Evolutionary conservation across 2,888 invertebrate genomes (phyloP).

Genomic region (Drosophila limbata): DNA sequence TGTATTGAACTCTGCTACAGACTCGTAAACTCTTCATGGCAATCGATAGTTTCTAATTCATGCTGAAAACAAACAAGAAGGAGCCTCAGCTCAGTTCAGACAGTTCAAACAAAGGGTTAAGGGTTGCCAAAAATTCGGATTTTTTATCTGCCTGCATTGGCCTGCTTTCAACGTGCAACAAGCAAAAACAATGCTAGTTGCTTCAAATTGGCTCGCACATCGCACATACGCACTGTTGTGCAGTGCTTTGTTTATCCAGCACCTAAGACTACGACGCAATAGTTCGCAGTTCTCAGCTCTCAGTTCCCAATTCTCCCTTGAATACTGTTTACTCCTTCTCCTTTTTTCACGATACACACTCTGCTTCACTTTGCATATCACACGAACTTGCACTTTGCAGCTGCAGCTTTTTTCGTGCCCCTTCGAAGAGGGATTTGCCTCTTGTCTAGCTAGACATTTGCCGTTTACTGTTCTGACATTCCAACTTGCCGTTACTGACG

Average conservation of each 20-base stretch:
- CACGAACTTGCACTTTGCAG: slow-evolving; percentile 78
- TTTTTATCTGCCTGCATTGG: slow-evolving; percentile 1
- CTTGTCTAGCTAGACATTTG: slow-evolving; percentile 69
- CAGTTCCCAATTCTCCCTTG: background rate
- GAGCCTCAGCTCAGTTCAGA: background rate
- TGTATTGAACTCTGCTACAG: background rate
- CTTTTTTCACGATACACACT: slow-evolving; percentile 21
- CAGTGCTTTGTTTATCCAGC: slow-evolving; percentile 51
- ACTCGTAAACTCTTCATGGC: background rate
- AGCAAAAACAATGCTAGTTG: slow-evolving; percentile 31
- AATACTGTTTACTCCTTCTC: background rate
- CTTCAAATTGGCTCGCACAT: slow-evolving; percentile 23
- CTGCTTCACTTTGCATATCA: slow-evolving; percentile 73
- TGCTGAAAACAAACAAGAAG: slow-evolving; percentile 52
- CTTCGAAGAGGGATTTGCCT: slow-evolving; percentile 18
- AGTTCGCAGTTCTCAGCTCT: background rate
- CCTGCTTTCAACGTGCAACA: slow-evolving; percentile 23
- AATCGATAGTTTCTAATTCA: slow-evolving; percentile 70
- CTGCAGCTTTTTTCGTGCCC: slow-evolving; percentile 31
- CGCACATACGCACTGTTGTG: slow-evolving; percentile 55
- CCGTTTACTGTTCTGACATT: slow-evolving; percentile 77
- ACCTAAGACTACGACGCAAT: slow-evolving; percentile 28
- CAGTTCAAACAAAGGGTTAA: slow-evolving; percentile 16
- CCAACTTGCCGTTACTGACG: slow-evolving; percentile 58
- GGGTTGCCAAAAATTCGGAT: slow-evolving; percentile 2